Base-by-base conservation (phyloP, 2,113 vertebrate species). In the Brachirus orientalis region DNA sequence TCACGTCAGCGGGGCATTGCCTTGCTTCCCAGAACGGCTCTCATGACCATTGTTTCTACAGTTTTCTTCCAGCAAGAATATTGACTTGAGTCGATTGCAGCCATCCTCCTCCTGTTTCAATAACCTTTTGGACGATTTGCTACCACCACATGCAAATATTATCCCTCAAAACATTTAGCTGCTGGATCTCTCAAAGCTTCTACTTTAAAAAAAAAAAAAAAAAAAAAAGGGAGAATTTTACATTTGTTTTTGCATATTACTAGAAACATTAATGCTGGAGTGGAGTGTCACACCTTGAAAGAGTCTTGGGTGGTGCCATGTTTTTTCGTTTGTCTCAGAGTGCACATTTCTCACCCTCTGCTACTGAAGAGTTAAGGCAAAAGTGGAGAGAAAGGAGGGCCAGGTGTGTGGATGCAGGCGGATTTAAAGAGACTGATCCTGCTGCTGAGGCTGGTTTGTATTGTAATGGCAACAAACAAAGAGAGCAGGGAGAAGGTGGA, bases 141-240 rank as follows among this genome's bases (percentile, higher is more conserved):
- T 45, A 47, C 85, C 68, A 65, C 52, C 79, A 19, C 59, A 79
- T 75, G 72, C 69, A 89, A 86, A 87, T 86, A 84, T 85, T 86
- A 88, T 88, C 69, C 63, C 51, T 88, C 60, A 79, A 80, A 87
- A 87, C 75, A 85, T 81, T 83, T 63, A 80, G 51, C 73, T 7
- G 63, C 52, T 43, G 17, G 68, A 75, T 75, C 59, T 78, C 50
- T 77, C 52, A 74, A 80, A 84, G 51, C 52, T 69, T 73, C 63
- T 0, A 36, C 77, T 52, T 46, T 28, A 6, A 28, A 28, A 28
- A 28, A 28, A 28, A 28, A 5, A 28, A 5, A 28, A 28, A 28
- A 28, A 5, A 47, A 69, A 47, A 63, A 48, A 57, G 73, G 40
- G 50, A 45, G 67, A 70, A 68, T 61, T 69, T 57, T 58, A 63